Evolutionary conservation across 2,888 invertebrate species (phyloP), one percentile per base, ranked within the genome.

Genomic region (Cyclophora punctaria): DNA sequence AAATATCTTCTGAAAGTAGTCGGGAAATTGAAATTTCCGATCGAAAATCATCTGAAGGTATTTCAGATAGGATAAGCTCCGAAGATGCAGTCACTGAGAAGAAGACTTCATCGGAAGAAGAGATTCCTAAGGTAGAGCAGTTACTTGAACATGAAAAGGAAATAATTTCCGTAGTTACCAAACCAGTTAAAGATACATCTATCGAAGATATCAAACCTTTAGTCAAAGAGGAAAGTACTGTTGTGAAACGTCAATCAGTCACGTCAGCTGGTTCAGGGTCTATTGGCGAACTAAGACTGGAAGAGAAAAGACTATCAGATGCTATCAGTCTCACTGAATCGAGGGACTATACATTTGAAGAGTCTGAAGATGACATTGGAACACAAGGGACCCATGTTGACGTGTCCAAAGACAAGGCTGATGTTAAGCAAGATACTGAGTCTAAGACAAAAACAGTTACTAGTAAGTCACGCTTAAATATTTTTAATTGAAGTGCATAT

Each of bases 21-120:
- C 70, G 88, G 45, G 89, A 89, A 67, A 72, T 89, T 43, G 89
- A 89, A 73, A 82, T 89, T 5, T 89, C 89, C 4, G 89, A 89
- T 40, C 69, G 80, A 42, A 89, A 89, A 63, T 89, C 88, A 44
- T 89, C 89, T 2, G 89, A 89, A 62, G 87, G 86, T n/a, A 75
- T 88, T 53, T 89, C 89, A 37, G 89, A 89, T 48, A 84, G 73
- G 55, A 89, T 89, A 33, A 88, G 88, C 56, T 89, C 89, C 6
- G 89, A 89, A 74, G 89, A 89, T 59, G 89, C 83, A 7, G 89
- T 89, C 0, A 89, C 89, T 4, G 89, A 88, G 53, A 89, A 89
- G 58, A 89, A 89, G 53, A 83, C 88, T 4, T 89, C 89, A 4
- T 88, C 87, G 2, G 89, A 89, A 66, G 88, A 88, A 59, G 83